phyloP scores from a whole-genome alignment of 30 jellyfish, hydroid and myxozoan genomes.

The Phacellophora camtschatica region DNA sequence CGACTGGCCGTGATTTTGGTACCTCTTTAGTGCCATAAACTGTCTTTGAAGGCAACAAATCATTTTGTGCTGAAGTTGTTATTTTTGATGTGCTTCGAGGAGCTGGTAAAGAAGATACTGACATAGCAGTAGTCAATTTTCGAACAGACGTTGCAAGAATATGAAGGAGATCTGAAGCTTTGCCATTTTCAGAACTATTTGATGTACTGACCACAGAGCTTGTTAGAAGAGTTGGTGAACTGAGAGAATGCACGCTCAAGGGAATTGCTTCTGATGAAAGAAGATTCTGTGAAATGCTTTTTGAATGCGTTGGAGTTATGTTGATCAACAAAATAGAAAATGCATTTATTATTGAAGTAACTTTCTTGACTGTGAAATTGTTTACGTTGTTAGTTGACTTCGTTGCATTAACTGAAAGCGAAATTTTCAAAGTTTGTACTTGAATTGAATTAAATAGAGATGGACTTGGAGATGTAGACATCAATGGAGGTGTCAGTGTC shows the following conservation, averaged over 20 bases:
- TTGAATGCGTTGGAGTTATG: neutral
- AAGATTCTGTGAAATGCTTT: neutral
- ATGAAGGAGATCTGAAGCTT: too few relatives aligned
- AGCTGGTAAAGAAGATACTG: conserved; percentile 19
- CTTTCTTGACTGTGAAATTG: neutral
- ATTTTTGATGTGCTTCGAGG: conserved; percentile 15
- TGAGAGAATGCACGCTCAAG: neutral
- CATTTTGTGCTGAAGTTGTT: conserved; percentile 18
- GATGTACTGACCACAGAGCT: neutral
- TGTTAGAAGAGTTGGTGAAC: too few relatives aligned
- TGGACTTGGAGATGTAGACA: conserved; percentile 24
- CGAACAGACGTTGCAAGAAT: conserved; percentile 19
- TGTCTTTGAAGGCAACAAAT: neutral
- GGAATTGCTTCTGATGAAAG: neutral
- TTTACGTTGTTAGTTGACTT: neutral
- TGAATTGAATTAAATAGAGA: neutral
- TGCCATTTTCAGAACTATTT: too few relatives aligned
- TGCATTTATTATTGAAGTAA: neutral
- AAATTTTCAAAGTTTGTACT: neutral
- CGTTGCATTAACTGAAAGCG: conserved; percentile 1
- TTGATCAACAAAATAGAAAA: neutral
- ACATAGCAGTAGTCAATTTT: neutral
- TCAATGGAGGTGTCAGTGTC: neutral
- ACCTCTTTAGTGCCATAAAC: neutral
- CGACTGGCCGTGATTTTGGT: neutral